Base-by-base conservation (phyloP, 2,113 vertebrate genomes). In the Potamarius usumacintae region DNA sequence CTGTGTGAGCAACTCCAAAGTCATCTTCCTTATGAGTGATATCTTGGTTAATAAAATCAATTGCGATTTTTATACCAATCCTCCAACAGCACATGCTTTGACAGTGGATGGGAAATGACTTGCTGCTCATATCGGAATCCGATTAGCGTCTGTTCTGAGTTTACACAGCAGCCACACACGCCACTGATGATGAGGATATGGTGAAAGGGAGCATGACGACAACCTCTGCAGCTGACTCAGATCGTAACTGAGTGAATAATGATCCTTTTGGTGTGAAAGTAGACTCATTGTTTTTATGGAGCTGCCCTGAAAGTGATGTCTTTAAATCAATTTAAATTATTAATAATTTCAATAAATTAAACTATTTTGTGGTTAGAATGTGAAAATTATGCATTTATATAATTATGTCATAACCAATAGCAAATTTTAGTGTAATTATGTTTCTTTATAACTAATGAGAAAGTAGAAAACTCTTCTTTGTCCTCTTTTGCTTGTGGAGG, bases 231-330 rank as follows among this genome's bases (percentile, higher is more conserved):
- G 48, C 48, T 72, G 67, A 74, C 62, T 76, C 53, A 60, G 34
- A 85, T 22, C 15, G 52, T 55, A 42, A 76, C 22, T 67, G 42
- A 82, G 80, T 25, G 20, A 65, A 83, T 52, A 83, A 83, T 67
- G 42, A 58, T 60, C 71, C 30, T 58, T 27, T 58, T 7, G 11
- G 27, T 72, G 83, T 72, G n/a, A 69, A 84, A 42, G 83, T 62
- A 53, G 52, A 53, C 52, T 9, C 42, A 42, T 4, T 53, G 52
- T 53, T 53, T 53, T 9, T 42, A 20, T 9, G 12, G 42, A 52
- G 48, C 74, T 50, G 10, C 34, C 20, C 20, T 8, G 10, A 52
- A n/a, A 52, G 53, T 77, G 0, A 25, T n/a, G 4, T n/a, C 48
- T 52, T 77, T 52, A 22, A 52, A 76, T 52, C 8, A 10, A 77